phyloP scores from a whole-genome alignment of 2,888 invertebrate species.

The Erynnis tages region DNA sequence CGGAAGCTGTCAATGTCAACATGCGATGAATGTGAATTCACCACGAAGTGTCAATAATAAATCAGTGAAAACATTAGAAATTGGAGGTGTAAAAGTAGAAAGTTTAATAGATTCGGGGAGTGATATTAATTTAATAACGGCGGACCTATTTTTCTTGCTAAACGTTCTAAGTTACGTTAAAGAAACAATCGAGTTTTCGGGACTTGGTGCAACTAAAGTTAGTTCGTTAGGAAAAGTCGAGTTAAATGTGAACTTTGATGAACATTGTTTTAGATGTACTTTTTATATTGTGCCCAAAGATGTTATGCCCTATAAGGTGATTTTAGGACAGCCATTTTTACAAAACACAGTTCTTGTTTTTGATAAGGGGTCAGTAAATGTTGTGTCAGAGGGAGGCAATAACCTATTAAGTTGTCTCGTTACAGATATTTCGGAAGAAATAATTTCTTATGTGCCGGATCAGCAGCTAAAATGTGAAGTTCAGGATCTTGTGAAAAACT shows the following conservation, averaged over 20 bases:
- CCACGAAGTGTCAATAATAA: neutral
- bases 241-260: slow-evolving; percentile 1
- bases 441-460: slow-evolving; percentile 1
- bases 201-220: neutral
- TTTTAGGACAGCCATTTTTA: slow-evolving; percentile 27
- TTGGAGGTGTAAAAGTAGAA: neutral
- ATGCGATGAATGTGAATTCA: neutral
- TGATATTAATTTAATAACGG: neutral
- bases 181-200: neutral
- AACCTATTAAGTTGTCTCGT: neutral
- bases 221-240: slow-evolving; percentile 3
- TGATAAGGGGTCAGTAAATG: slow-evolving; percentile 3
- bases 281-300: slow-evolving; percentile 24
- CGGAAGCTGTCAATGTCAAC: too few species aligned
- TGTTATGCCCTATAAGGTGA: slow-evolving; percentile 23
- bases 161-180: neutral
- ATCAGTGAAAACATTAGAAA: too few species aligned
- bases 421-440: neutral
- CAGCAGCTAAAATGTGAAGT: neutral
- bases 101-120: neutral
- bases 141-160: neutral
- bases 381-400: too few species aligned
- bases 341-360: slow-evolving; percentile 10
- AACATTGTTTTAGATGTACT: slow-evolving; percentile 4
- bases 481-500: neutral